A percentile compares a stretch with the other conserved stretches of the same genome.
Conservation (phyloP, 2,888 invertebrate species). For the Patella pellucida region DNA sequence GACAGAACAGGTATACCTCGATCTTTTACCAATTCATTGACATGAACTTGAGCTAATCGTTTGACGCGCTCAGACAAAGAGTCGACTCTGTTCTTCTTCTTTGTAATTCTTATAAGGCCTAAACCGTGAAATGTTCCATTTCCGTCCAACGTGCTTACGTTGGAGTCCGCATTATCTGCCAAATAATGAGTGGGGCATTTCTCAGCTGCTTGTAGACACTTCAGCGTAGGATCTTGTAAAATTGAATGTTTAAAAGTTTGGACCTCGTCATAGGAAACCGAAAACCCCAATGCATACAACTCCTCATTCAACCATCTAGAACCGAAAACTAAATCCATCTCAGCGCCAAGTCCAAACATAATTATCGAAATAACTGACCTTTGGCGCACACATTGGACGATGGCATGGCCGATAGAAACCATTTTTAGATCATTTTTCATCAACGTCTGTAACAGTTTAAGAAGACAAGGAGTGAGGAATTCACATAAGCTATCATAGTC, state of each 20-base stretch:
- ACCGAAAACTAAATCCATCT: constrained; percentile 6
- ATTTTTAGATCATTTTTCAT: background rate
- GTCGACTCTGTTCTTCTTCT: too few species aligned
- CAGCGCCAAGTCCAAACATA: constrained; percentile 6
- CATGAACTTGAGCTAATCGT: background rate
- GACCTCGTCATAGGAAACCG: constrained; percentile 3
- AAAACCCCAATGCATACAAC: background rate
- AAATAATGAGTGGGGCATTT: background rate
- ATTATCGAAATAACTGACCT: constrained; percentile 2
- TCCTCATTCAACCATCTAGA: constrained; percentile 11
- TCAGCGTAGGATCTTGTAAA: background rate
- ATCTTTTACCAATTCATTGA: background rate
- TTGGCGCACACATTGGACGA: background rate
- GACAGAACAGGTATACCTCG: background rate
- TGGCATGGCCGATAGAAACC: background rate
- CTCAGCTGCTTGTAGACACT: background rate
- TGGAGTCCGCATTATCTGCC: constrained; percentile 1
- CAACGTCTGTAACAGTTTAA: background rate
- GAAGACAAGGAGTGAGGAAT: background rate
- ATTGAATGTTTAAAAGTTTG: background rate
- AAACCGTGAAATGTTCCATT: background rate
- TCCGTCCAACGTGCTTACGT: background rate
- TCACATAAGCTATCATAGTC: background rate
- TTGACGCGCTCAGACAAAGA: background rate
- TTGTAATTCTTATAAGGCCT: too few species aligned